These are phyloP conservation scores for Scaptodrosophila lebanonensis DNA, from an alignment of 1,140 invertebrate genomes.

Conservation along the genomic window DNA sequence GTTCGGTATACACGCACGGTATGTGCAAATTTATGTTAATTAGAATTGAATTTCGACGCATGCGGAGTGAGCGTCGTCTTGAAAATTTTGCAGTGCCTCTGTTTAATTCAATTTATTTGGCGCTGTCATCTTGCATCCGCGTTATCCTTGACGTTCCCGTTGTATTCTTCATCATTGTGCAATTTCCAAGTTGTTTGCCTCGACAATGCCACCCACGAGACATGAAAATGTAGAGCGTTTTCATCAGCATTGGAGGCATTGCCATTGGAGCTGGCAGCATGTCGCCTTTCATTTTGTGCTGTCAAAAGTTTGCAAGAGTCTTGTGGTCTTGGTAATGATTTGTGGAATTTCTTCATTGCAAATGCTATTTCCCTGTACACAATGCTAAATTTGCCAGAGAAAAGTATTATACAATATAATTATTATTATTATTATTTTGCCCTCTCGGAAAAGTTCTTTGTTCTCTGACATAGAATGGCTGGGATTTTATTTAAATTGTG, in stretches of 20 bases:
- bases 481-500: conserved; percentile 28
- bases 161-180: neutral
- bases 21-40: conserved; percentile 74
- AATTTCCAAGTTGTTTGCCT: conserved; percentile 39
- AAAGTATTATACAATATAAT: conserved; percentile 15
- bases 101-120: conserved; percentile 72
- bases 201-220: conserved; percentile 13
- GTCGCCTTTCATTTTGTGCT: conserved; percentile 13
- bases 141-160: neutral
- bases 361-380: conserved; percentile 24
- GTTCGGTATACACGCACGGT: conserved; percentile 1
- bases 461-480: conserved; percentile 20
- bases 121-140: conserved; percentile 32
- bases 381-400: conserved; percentile 20
- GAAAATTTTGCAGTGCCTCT: conserved; percentile 34
- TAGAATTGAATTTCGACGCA: conserved; percentile 72
- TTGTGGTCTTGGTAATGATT: conserved; percentile 60
- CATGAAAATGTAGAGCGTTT: neutral
- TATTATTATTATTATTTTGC: conserved; percentile 22
- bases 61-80: conserved; percentile 52
- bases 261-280: conserved; percentile 24
- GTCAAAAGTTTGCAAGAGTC: conserved; percentile 48
- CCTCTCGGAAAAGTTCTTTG: neutral
- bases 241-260: too few species aligned
- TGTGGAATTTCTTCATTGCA: conserved; percentile 63